Base-by-base conservation (phyloP, 2,888 invertebrate genomes). In the Limnephilus auricula region DNA sequence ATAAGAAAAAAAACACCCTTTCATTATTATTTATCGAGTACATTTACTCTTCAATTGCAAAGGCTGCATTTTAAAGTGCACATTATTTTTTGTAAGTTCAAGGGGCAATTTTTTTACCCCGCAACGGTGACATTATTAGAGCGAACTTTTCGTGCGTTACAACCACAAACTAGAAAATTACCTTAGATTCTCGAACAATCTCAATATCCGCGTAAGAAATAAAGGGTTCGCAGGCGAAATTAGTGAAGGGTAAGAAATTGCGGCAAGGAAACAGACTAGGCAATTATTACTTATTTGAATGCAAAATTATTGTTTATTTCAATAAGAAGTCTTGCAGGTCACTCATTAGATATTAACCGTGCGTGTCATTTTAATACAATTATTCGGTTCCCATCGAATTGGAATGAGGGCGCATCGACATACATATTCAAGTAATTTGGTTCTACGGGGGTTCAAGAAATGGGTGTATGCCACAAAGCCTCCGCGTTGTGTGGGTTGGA, bases 341-440 rank as follows among this genome's bases (percentile, higher is more conserved):
- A 65, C 91, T 91, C 90, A 93, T 92, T 92, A 93, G 91, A 92
- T 89, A 91, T 91, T 91, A 92, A n/a, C 90, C 85, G 92, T 91
- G 90, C 93, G 92, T 93, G 91, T 92, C 93, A 82, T 91, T 93
- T 92, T 93, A 91, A 92, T 92, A 91, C 89, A 90, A 89, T 82
- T 78, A 93, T 90, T 80, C 89, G 32, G 89, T 92, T 93, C 93
- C 91, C 92, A 91, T 91, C 92, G 90, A 92, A 91, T 90, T 79
- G 89, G 34, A 90, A 92, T 91, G 88, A 92, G 92, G 91, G 45
- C 30, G 88, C 45, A 84, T 88, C 90, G 88, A 50, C 85, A 91
- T 90, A 45, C 65, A 89, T 87, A 91, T 86, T 90, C 31, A 88
- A 92, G 83, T 80, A 84, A 80, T 85, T 65, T 89, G 78, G 86